These are phyloP conservation scores for Dorcus hopei DNA, from an alignment of 2,888 invertebrate species.

Conservation along the genomic window DNA sequence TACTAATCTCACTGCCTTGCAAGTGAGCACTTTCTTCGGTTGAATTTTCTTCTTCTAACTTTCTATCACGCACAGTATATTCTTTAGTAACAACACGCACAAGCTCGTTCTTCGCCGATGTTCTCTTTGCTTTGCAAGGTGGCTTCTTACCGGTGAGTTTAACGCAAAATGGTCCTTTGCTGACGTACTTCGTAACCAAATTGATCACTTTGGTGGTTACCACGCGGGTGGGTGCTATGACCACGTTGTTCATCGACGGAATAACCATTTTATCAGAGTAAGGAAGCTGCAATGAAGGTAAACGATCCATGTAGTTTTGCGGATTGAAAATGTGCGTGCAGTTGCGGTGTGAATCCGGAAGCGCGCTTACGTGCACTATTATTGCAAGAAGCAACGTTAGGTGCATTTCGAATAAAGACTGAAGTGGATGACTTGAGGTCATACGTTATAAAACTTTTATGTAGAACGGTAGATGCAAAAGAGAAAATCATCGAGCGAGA, in stretches of 20 bases:
- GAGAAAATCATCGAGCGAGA: constrained; percentile 19
- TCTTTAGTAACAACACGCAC: constrained; percentile 42
- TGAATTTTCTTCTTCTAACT: neutral
- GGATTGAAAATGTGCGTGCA: constrained; percentile 40
- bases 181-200: constrained; percentile 44
- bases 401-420: constrained; percentile 23
- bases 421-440: constrained; percentile 22
- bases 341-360: constrained; percentile 26
- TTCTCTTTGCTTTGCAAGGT: constrained; percentile 21
- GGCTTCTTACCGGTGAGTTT: constrained; percentile 36
- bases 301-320: constrained; percentile 38
- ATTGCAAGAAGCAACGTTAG: constrained; percentile 6
- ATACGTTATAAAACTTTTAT: constrained; percentile 31
- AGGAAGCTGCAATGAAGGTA: constrained; percentile 41
- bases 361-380: constrained; percentile 1
- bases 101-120: constrained; percentile 20
- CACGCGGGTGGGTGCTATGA: constrained; percentile 40
- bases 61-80: constrained; percentile 33
- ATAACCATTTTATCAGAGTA: constrained; percentile 39
- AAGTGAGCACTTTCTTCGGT: constrained; percentile 7
- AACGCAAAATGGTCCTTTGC: constrained; percentile 44
- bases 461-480: constrained; percentile 27
- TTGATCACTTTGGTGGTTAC: constrained; percentile 43
- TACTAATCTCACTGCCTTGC: constrained; percentile 32
- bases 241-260: constrained; percentile 25